Base-by-base conservation (phyloP, 2,888 invertebrate species). In the Nysson spinosus region DNA sequence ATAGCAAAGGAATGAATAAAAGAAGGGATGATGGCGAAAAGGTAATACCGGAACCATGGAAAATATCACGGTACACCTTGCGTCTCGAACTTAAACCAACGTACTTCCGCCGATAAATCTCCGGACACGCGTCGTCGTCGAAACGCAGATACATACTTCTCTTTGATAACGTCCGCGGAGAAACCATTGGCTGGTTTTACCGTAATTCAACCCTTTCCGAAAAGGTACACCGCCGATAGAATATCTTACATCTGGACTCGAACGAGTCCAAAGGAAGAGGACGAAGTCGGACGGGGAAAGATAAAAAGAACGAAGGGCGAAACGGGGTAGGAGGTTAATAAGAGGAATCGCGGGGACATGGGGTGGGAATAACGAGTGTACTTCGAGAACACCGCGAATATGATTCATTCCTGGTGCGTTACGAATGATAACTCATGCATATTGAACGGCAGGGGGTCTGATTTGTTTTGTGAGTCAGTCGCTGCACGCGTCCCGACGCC, bases 361-460 rank as follows among this genome's bases (percentile, higher is more conserved):
- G n/a, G n/a, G n/a, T n/a, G n/a, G n/a, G n/a, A 47, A 54, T 69
- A 75, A 77, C 69, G 67, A 69, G 73, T 69, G 52, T 30, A 42
- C 44, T 32, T 39, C n/a, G 51, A 22, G 56, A 52, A 51, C 65
- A 28, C 47, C 62, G 43, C 64, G 62, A 61, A 69, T 74, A 77
- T 81, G 81, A 80, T 81, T 80, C 80, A 80, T 78, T 77, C 75
- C 56, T 37, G 58, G 54, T 54, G 65, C 69, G 75, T 73, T 70
- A 72, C 68, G 68, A 78, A 75, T 81, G 81, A 80, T 80, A 80
- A 75, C 81, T 81, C 82, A 78, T 82, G 79, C 81, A 83, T 83
- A 83, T 83, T 77, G 78, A 83, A 80, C 79, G 71, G 35, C 50
- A 50, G 67, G 75, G 75, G 72, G 76, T 66, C 61, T 49, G 68